Percentiles rank a stretch among this genome's conserved stretches.
These are phyloP conservation scores for Drosophila nebulosa DNA, from an alignment of 1,140 invertebrate species.

Conservation along the genomic window DNA sequence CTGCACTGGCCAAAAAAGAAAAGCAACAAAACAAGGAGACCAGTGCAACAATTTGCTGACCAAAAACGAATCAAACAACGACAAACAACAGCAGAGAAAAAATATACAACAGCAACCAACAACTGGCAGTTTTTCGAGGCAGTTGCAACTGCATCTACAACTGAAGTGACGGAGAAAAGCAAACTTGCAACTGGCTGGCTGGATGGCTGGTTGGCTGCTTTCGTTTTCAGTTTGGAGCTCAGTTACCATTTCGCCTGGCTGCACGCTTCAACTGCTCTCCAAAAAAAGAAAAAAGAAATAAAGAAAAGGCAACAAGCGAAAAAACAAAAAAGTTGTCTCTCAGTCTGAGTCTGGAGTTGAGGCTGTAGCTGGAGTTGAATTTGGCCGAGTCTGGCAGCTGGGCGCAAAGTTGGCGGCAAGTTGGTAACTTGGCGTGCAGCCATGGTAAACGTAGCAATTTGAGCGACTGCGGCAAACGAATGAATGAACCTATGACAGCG, in stretches of 20 bases:
- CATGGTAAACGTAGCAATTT: constrained; percentile 67
- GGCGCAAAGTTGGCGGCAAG: constrained; percentile 16
- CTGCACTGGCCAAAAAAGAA: constrained; percentile 57
- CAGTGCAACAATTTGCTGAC: constrained; percentile 55
- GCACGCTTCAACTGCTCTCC: constrained; percentile 68
- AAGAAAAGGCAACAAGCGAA: constrained; percentile 16
- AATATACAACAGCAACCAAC: constrained; percentile 8
- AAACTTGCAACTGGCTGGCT: constrained; percentile 1
- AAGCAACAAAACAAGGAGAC: constrained; percentile 23
- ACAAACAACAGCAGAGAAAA: constrained; percentile 6
- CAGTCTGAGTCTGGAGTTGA: neutral
- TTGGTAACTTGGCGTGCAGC: constrained; percentile 36
- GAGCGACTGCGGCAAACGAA: constrained; percentile 13
- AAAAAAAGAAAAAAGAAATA: constrained; percentile 13
- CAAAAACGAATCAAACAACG: constrained; percentile 44
- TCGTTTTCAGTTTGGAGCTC: constrained; percentile 62
- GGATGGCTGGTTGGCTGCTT: constrained; percentile 42
- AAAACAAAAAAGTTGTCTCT: constrained; percentile 13
- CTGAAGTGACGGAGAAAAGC: constrained; percentile 57
- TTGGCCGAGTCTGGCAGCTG: neutral
- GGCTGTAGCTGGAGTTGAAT: neutral
- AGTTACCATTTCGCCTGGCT: constrained; percentile 18
- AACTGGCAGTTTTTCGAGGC: constrained; percentile 15
- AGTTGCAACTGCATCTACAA: constrained; percentile 31
- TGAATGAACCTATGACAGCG: constrained; percentile 44